Evolutionary conservation across 1,140 invertebrate genomes (phyloP).

Genomic region (Gyrodactylus salaris): DNA sequence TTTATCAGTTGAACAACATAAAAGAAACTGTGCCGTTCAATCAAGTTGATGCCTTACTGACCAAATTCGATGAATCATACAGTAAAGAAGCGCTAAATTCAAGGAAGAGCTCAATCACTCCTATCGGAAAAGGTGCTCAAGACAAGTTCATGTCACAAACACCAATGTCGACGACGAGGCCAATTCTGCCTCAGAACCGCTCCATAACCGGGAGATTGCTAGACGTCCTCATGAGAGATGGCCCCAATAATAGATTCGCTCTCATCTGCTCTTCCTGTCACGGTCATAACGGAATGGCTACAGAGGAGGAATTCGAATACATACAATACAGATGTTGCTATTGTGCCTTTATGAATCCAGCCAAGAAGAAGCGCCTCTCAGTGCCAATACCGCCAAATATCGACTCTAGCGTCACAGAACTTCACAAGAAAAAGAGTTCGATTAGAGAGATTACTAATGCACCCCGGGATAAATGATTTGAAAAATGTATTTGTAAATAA

Average conservation of each 20-base stretch:
- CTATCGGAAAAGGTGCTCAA: too few relatives aligned
- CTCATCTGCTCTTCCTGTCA: constrained; percentile 51
- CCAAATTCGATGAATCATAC: not conserved
- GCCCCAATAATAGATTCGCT: constrained; percentile 29
- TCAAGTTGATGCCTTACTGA: constrained; percentile 2
- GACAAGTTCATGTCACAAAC: too few relatives aligned
- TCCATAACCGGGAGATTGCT: not conserved
- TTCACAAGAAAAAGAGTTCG: too few relatives aligned
- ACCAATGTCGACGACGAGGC: not conserved
- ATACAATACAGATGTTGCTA: constrained; percentile 49
- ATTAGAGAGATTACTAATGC: too few relatives aligned
- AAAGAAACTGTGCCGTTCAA: not conserved
- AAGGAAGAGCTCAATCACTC: too few relatives aligned
- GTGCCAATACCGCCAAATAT: constrained; percentile 26
- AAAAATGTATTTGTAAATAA: too few relatives aligned
- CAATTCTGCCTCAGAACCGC: not conserved
- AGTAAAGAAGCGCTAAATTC: not conserved
- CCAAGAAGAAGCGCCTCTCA: constrained; percentile 39
- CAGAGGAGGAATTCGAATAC: constrained; percentile 44
- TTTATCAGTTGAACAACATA: not conserved
- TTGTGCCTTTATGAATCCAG: constrained; percentile 43
- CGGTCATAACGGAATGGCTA: constrained; percentile 64
- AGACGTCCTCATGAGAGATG: constrained; percentile 4
- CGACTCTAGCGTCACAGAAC: not conserved
- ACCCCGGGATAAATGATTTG: too few relatives aligned